phyloP scores from a whole-genome alignment of 35 echinoderm and acorn worm genomes.

The Holothuria glaberrima region DNA sequence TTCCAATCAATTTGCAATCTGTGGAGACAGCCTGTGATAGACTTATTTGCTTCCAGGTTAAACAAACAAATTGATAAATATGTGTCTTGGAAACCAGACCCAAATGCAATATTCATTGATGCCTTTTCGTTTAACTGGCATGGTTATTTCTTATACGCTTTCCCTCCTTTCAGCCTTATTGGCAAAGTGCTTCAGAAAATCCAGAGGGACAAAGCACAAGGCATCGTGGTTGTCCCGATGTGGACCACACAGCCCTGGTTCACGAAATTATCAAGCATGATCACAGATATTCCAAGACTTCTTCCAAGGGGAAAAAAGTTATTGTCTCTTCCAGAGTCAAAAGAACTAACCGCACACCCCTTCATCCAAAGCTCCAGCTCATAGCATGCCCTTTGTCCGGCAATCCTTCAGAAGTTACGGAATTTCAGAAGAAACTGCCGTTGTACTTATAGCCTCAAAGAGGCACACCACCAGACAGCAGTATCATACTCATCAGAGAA shows the following conservation, averaged over 20 bases:
- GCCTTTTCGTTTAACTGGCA: constrained; percentile 29
- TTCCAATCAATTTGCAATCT: not conserved
- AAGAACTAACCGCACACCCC: not conserved
- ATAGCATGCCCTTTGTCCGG: not conserved
- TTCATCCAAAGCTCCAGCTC: no score
- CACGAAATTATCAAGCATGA: not conserved
- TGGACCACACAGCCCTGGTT: constrained; percentile 26
- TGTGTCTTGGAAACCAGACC: constrained; percentile 31
- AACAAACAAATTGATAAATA: constrained; percentile 38
- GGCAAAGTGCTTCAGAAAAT: constrained; percentile 53
- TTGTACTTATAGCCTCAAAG: constrained; percentile 16
- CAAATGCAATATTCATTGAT: not conserved
- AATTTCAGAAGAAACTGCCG: constrained; percentile 45
- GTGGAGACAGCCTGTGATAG: constrained; percentile 37
- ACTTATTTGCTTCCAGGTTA: constrained; percentile 54
- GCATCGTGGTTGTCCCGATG: constrained; percentile 39
- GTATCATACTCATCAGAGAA: constrained; percentile 28
- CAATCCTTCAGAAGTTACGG: constrained; percentile 18
- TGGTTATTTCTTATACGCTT: constrained; percentile 10
- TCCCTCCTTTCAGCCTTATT: constrained; percentile 55
- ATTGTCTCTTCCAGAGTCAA: not conserved
- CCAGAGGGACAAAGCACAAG: constrained; percentile 42
- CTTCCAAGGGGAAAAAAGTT: constrained; percentile 19
- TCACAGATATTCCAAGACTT: constrained; percentile 19
- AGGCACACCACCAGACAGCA: constrained; percentile 40